These are phyloP conservation scores for Neocrepidodera transversa DNA, from an alignment of 2,888 invertebrate genomes.

Conservation along the genomic window DNA sequence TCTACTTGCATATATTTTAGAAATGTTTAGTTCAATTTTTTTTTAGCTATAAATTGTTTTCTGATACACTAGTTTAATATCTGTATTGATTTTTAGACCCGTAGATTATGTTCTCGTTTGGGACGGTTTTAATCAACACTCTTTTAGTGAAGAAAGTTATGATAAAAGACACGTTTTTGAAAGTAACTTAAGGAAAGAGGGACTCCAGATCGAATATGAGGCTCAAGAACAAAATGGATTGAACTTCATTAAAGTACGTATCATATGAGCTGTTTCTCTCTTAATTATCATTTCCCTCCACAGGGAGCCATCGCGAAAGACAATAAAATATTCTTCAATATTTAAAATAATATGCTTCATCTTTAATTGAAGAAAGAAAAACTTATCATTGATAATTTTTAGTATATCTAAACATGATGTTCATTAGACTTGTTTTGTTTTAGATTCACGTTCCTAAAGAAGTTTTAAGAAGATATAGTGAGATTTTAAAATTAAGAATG, in stretches of 20 bases:
- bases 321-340: too few species aligned
- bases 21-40: too few species aligned
- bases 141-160: slow-evolving; percentile 56
- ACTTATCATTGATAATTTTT: too few species aligned
- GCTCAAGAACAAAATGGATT: slow-evolving; percentile 71
- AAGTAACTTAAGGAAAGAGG: slow-evolving; percentile 74
- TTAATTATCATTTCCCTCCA: neutral
- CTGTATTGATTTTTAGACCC: slow-evolving; percentile 59
- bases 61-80: too few species aligned
- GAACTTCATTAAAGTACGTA: slow-evolving; percentile 77
- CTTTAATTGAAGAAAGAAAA: too few species aligned
- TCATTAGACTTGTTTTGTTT: too few species aligned
- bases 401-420: too few species aligned
- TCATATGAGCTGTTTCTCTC: neutral
- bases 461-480: slow-evolving; percentile 86
- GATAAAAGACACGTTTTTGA: slow-evolving; percentile 72
- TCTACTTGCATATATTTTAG: too few species aligned
- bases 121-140: slow-evolving; percentile 68
- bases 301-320: too few species aligned
- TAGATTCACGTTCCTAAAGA: slow-evolving; percentile 86
- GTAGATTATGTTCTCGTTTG: slow-evolving; percentile 84
- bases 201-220: slow-evolving; percentile 76
- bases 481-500: slow-evolving; percentile 90
- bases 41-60: too few species aligned
- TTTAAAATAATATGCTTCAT: too few species aligned